These are phyloP conservation scores for Idaea dimidiata DNA, from an alignment of 2,888 invertebrate species.

Conservation along the genomic window DNA sequence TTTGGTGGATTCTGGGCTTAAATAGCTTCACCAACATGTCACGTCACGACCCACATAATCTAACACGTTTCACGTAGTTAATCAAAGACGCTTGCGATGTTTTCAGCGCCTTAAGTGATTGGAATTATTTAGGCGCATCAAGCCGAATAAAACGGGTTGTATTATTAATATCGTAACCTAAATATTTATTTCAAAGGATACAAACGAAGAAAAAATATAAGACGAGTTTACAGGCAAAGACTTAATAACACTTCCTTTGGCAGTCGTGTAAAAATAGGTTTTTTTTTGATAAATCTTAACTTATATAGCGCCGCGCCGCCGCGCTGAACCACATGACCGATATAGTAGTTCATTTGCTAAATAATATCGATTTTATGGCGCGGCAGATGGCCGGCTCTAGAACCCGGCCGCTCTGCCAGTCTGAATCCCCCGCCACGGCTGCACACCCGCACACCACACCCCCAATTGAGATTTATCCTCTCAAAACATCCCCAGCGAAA, in stretches of 20 bases:
- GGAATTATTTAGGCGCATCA: conserved; percentile 56
- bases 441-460: conserved; percentile 61
- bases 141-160: conserved; percentile 29
- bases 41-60: conserved; percentile 59
- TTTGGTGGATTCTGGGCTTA: neutral
- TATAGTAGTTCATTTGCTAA: conserved; percentile 57
- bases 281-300: neutral
- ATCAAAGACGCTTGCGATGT: conserved; percentile 58
- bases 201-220: neutral
- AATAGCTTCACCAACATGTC: conserved; percentile 51
- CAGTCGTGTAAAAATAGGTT: neutral
- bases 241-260: no score
- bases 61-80: conserved; percentile 55
- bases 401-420: conserved; percentile 57
- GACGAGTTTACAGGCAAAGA: neutral
- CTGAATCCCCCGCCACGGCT: conserved; percentile 54
- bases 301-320: no score
- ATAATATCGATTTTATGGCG: conserved; percentile 74
- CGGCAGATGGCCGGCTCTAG: conserved; percentile 73
- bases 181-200: neutral
- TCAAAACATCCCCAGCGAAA: conserved; percentile 72
- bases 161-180: neutral
- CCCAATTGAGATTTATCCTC: conserved; percentile 77
- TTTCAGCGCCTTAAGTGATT: conserved; percentile 44
- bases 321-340: conserved; percentile 38